phyloP scores from a whole-genome alignment of 2,888 invertebrate species.

The Geophilus truncorum region DNA sequence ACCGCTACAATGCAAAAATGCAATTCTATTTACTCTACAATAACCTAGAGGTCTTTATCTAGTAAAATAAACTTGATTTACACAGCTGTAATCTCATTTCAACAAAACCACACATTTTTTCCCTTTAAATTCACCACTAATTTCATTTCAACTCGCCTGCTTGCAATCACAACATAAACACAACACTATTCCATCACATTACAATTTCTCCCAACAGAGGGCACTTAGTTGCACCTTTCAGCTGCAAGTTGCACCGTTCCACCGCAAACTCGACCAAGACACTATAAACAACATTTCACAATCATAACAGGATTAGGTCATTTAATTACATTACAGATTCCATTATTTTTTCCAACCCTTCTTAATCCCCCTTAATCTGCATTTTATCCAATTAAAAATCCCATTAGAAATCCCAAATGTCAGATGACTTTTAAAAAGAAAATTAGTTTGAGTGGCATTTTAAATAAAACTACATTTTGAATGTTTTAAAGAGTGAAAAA shows the following conservation, averaged over 20 bases:
- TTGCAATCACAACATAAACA: too few species aligned
- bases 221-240: neutral
- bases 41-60: too few species aligned
- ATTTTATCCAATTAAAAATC: neutral
- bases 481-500: neutral
- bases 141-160: too few species aligned
- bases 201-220: neutral
- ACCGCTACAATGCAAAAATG: too few species aligned
- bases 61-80: too few species aligned
- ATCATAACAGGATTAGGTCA: neutral
- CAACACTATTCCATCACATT: neutral
- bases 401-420: too few species aligned
- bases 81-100: too few species aligned
- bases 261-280: neutral
- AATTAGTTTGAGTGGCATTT: neutral
- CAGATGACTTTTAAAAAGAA: too few species aligned
- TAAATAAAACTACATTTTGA: neutral
- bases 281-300: neutral
- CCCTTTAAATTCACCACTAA: too few species aligned
- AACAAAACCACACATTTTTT: too few species aligned
- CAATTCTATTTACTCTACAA: too few species aligned
- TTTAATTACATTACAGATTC: neutral
- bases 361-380: neutral
- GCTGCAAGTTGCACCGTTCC: neutral
- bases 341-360: neutral